A percentile compares a stretch with the other conserved stretches of the same genome.
These are phyloP conservation scores for Phyllotreta striolata DNA, from an alignment of 2,888 invertebrate genomes.

Conservation along the genomic window DNA sequence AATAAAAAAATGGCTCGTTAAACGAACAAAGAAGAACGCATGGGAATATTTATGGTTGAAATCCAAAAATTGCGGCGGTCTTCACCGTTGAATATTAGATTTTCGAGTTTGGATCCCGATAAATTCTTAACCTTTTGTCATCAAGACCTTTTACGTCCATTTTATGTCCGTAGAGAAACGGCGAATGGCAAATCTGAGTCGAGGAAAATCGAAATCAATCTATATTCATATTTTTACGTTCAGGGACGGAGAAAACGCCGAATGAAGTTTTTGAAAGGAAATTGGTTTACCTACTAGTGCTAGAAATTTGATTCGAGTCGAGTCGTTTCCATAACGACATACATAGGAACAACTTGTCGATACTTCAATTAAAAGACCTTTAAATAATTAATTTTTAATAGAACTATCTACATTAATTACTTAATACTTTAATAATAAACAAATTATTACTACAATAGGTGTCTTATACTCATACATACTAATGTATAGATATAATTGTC, in stretches of 20 bases:
- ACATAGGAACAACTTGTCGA: too few species aligned
- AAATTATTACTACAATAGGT: too few species aligned
- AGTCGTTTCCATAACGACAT: neutral
- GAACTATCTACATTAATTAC: too few species aligned
- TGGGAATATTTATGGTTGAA: conserved; percentile 18
- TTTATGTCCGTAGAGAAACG: conserved; percentile 21
- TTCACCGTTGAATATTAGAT: conserved; percentile 24
- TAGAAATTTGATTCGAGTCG: conserved; percentile 8
- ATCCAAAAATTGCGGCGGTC: conserved; percentile 14
- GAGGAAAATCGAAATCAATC: conserved; percentile 19
- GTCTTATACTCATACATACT: too few species aligned
- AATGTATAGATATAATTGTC: too few species aligned
- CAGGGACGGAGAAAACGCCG: conserved; percentile 3
- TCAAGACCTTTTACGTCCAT: conserved; percentile 26
- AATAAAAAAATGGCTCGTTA: conserved; percentile 22
- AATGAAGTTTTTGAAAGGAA: neutral
- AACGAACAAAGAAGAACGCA: conserved; percentile 23
- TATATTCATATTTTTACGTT: conserved; percentile 19
- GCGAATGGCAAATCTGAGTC: conserved; percentile 10
- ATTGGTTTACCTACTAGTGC: conserved; percentile 8
- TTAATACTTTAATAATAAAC: too few species aligned
- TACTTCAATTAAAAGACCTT: too few species aligned
- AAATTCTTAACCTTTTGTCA: conserved; percentile 28
- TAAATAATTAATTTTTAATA: too few species aligned
- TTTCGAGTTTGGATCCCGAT: conserved; percentile 24